Evolutionary conservation across 1,140 invertebrate species (phyloP), one percentile per base, ranked within the genome.

Genomic region (Drosophila melanogaster): DNA sequence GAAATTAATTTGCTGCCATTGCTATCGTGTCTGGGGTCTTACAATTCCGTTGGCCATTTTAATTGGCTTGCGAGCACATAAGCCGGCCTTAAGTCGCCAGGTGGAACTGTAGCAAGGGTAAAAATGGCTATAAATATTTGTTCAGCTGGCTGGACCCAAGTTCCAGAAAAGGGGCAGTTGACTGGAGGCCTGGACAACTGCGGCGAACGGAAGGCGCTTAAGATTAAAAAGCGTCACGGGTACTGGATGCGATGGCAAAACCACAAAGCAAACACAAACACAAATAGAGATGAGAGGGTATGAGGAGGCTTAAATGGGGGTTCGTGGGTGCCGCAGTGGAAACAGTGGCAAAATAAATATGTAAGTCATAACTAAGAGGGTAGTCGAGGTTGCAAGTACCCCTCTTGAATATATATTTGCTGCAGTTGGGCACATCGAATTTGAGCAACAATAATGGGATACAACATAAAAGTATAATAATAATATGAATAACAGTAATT

Each of bases 151-250:
- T 40, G n/a, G 33, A 49, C 54, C 37, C 62, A 74, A 66, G 58
- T 54, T 56, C 56, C 70, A 80, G 69, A 10, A 37, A 26, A 37
- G 50, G 47, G 46, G 30, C 47, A 33, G 60, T 54, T 22, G 53
- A 11, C 55, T 22, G 60, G 17, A 47, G 49, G 41, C 62, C 64
- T 81, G 77, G 79, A 79, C 83, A 83, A 79, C 77, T 83, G 84
- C 79, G 83, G 84, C 81, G 87, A 89, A 73, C 79, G 83, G 86
- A 89, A 86, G 86, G 83, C 84, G 83, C 79, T 86, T 86, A 86
- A 86, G 83, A 86, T 86, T 86, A 86, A 86, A 75, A 86, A 73
- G 71, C 79, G 51, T 47, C 66, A 56, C 65, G 66, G 71, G 64
- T 54, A 33, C 83, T 64, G 60, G 69, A 64, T 79, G 67, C 69